Evolutionary conservation across 2,888 invertebrate species (phyloP).

Genomic region (Lycophotia porphyrea): DNA sequence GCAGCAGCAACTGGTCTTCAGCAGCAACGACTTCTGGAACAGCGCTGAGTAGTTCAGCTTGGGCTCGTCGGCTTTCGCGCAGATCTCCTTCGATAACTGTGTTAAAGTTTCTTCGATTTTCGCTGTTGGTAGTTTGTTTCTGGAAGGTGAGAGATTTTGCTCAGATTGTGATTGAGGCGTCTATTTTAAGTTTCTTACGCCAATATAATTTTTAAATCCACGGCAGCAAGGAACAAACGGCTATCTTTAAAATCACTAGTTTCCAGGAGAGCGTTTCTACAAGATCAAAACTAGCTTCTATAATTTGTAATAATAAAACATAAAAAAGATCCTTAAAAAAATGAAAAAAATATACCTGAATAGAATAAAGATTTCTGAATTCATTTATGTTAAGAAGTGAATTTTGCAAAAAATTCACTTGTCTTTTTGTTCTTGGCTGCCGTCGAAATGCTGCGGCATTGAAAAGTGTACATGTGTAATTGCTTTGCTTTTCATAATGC

Average conservation of each 20-base stretch:
- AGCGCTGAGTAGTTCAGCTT: slow-evolving; percentile 91
- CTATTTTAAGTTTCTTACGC: background rate
- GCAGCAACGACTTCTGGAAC: slow-evolving; percentile 91
- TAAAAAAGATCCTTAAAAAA: no score
- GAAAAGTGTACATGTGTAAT: background rate
- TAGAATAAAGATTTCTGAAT: no score
- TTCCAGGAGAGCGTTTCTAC: no score
- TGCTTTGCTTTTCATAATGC: background rate
- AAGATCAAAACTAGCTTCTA: no score
- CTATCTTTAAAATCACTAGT: no score
- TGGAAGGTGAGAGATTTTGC: slow-evolving; percentile 66
- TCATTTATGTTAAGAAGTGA: no score
- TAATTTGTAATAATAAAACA: no score
- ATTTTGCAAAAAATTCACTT: no score
- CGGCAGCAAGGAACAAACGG: no score
- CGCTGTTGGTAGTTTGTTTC: slow-evolving; percentile 87
- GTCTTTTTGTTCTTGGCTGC: no score
- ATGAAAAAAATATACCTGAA: no score
- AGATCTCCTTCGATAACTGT: slow-evolving; percentile 75
- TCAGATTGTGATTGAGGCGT: background rate
- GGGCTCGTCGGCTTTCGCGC: slow-evolving; percentile 68
- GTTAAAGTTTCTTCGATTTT: slow-evolving; percentile 86
- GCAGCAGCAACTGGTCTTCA: slow-evolving; percentile 92
- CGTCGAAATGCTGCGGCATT: background rate
- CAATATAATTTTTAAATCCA: background rate